Evolutionary conservation across 2,797 vertebrate species (phyloP).

Genomic region (Diplodus sargus): DNA sequence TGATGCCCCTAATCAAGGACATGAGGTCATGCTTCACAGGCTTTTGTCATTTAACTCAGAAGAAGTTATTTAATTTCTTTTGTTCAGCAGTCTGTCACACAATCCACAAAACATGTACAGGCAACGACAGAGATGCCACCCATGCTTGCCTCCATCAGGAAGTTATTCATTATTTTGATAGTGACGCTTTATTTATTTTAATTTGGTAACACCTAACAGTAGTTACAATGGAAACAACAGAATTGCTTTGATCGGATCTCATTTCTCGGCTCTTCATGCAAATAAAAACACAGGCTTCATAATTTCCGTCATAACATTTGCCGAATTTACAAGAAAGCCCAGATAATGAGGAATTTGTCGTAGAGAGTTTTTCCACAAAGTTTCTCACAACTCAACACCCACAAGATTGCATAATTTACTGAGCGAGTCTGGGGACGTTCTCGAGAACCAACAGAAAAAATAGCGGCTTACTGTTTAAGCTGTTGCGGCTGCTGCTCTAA

Average conservation of each 20-base stretch:
- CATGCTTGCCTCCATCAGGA: background rate
- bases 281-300: no score
- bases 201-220: background rate
- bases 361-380: no score
- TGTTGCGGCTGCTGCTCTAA: no score
- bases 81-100: background rate
- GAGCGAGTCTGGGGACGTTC: no score
- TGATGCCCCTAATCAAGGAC: conserved; percentile 16
- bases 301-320: no score
- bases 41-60: conserved; percentile 13
- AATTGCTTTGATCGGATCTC: background rate
- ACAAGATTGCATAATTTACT: no score
- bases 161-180: background rate
- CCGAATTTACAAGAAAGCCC: no score
- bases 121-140: background rate
- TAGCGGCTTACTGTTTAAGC: no score
- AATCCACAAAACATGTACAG: background rate
- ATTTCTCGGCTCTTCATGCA: no score
- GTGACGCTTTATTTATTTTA: background rate
- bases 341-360: no score
- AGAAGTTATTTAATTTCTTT: conserved; percentile 12
- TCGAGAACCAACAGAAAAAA: no score
- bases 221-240: background rate
- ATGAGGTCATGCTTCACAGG: background rate
- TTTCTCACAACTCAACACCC: no score